Conservation (phyloP, 1,140 invertebrate genomes). For the Stegodyphus mimosarum region DNA sequence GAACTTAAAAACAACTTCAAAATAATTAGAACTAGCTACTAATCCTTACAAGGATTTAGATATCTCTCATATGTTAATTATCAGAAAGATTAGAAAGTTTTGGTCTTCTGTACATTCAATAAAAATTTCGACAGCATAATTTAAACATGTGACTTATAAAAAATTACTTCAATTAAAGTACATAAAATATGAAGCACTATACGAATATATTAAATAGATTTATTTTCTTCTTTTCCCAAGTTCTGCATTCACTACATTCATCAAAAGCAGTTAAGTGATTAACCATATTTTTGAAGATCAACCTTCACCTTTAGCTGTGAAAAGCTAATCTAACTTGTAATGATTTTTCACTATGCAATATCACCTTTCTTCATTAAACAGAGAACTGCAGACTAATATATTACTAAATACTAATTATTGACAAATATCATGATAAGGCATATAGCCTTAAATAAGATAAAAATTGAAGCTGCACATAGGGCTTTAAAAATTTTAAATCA, state of each 20-base stretch:
- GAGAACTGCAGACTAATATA: background rate
- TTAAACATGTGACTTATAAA: constrained; percentile 13
- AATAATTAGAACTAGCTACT: no score
- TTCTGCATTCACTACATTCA: background rate
- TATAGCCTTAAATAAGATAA: no score
- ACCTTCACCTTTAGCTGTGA: constrained; percentile 14
- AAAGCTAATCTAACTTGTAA: constrained; percentile 25
- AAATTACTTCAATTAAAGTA: constrained; percentile 50
- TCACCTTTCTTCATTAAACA: constrained; percentile 13
- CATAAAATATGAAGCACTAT: constrained; percentile 43
- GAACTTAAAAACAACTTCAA: no score
- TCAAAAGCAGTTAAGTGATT: background rate
- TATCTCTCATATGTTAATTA: background rate
- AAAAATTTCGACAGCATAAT: constrained; percentile 25
- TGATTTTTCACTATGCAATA: constrained; percentile 43
- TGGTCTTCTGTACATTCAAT: constrained; percentile 38
- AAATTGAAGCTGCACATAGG: constrained; percentile 27
- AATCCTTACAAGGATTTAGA: no score
- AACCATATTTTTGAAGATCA: background rate
- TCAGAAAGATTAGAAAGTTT: constrained; percentile 37
- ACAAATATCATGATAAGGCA: background rate
- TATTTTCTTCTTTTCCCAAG: constrained; percentile 2
- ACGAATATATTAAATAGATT: constrained; percentile 52
- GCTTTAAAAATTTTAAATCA: background rate
- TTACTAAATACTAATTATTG: background rate